phyloP scores from a whole-genome alignment of 1,140 invertebrate genomes.

The Magallana angulata region DNA sequence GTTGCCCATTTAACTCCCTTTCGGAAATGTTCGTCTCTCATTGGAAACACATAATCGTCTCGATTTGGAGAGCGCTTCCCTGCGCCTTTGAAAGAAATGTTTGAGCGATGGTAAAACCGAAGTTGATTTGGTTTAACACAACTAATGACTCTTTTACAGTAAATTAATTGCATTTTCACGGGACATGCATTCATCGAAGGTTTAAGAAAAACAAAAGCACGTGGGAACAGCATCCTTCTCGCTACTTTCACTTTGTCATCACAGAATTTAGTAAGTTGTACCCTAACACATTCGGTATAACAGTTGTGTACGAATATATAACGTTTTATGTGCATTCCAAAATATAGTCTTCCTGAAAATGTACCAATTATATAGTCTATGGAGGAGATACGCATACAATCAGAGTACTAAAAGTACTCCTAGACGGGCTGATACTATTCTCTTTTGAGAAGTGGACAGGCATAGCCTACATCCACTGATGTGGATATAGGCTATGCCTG shows the following conservation, averaged over 20 bases:
- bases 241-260: neutral
- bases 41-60: slow-evolving; percentile 7
- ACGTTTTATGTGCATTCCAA: no score
- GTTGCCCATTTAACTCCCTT: neutral
- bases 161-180: neutral
- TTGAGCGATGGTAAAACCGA: neutral
- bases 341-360: no score
- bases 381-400: no score
- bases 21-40: neutral
- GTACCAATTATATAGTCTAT: no score
- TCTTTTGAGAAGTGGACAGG: no score
- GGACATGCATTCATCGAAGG: neutral
- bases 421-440: no score
- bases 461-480: no score
- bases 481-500: no score
- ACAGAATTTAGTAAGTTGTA: neutral
- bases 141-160: neutral
- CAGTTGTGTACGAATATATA: no score
- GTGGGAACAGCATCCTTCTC: neutral
- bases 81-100: neutral
- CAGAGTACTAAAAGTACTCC: no score
- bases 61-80: neutral
- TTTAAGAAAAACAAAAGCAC: neutral
- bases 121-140: neutral
- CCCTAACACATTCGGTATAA: neutral